These are phyloP conservation scores for Ibycter americanus DNA, from an alignment of 2,797 vertebrate genomes.

Conservation along the genomic window DNA sequence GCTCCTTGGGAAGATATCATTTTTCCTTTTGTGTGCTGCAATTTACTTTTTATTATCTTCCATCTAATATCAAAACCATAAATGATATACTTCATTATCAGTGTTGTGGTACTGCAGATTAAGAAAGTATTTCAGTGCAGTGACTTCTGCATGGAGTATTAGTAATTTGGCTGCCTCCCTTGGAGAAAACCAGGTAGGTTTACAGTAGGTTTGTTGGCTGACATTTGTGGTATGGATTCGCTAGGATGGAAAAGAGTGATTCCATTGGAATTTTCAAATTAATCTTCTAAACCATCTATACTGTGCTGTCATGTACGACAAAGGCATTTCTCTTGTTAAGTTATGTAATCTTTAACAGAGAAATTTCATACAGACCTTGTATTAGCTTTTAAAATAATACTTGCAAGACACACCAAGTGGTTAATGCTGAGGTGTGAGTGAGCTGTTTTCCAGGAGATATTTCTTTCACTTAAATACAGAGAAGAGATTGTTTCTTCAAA, in stretches of 20 bases:
- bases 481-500: not conserved
- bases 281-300: not conserved
- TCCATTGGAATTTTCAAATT: not conserved
- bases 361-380: not conserved
- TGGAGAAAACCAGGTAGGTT: not conserved
- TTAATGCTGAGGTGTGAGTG: not conserved
- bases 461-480: not conserved
- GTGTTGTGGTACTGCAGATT: not conserved
- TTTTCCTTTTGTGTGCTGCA: not conserved
- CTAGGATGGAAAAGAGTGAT: not conserved
- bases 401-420: not conserved
- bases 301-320: not conserved
- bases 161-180: not conserved
- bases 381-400: not conserved
- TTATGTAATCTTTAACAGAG: not conserved
- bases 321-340: not conserved
- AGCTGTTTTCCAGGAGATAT: not conserved
- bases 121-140: not conserved
- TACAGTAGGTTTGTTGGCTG: not conserved
- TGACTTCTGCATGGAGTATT: not conserved
- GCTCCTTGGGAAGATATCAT: not conserved
- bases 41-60: constrained; percentile 18
- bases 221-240: not conserved
- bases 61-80: not conserved
- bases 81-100: not conserved